Evolutionary conservation across 2,113 vertebrate species (phyloP).

Genomic region (Heteronetta atricapilla): DNA sequence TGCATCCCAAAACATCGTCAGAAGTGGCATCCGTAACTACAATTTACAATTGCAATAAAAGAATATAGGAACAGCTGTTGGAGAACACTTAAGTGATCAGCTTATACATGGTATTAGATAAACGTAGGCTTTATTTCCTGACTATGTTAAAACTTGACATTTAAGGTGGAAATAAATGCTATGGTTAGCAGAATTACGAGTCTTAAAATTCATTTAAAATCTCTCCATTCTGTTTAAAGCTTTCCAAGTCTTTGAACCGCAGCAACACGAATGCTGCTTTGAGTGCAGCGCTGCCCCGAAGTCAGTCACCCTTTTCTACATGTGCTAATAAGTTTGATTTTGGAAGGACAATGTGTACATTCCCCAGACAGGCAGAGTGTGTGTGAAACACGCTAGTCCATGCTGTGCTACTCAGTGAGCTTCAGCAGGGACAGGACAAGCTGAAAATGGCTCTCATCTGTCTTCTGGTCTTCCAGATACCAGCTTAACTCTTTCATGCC

Average conservation of each 20-base stretch:
- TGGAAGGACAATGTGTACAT: slow-evolving; percentile 86
- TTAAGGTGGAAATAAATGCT: slow-evolving; percentile 54
- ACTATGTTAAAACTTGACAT: slow-evolving; percentile 47
- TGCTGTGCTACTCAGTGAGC: slow-evolving; percentile 83
- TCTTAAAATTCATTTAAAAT: slow-evolving; percentile 58
- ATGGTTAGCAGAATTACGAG: slow-evolving; percentile 45
- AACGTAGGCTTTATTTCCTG: slow-evolving; percentile 42
- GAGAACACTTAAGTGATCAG: background rate
- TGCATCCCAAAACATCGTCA: background rate
- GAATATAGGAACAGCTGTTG: background rate
- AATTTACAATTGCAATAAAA: background rate
- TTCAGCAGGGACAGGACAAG: slow-evolving; percentile 82
- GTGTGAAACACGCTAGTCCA: slow-evolving; percentile 82
- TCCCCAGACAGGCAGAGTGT: slow-evolving; percentile 82
- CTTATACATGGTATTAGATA: slow-evolving; percentile 36
- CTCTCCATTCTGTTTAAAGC: slow-evolving; percentile 62
- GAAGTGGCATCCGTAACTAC: background rate
- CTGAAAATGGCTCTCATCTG: slow-evolving; percentile 86
- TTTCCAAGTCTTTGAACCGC: slow-evolving; percentile 66
- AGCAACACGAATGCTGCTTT: slow-evolving; percentile 46
- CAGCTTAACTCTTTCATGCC: slow-evolving; percentile 75
- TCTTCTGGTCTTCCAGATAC: slow-evolving; percentile 72
- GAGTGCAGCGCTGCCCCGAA: slow-evolving; percentile 74
- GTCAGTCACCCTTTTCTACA: slow-evolving; percentile 85
- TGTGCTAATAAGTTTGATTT: slow-evolving; percentile 85